These are phyloP conservation scores for Cheilosia urbana DNA, from an alignment of 2,888 invertebrate species.

Conservation along the genomic window DNA sequence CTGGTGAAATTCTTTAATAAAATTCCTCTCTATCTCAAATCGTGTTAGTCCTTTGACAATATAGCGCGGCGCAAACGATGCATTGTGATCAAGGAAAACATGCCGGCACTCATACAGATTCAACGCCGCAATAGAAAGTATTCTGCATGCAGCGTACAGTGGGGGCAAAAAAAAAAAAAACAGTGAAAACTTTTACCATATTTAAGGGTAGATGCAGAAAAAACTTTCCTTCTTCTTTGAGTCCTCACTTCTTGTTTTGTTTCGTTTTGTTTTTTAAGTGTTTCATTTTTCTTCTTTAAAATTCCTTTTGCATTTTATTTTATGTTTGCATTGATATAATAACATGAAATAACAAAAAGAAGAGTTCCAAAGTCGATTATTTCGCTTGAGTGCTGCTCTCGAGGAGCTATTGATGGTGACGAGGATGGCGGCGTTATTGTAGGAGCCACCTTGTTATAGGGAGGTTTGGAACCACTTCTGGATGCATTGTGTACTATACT, in stretches of 20 bases:
- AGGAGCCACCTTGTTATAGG: constrained; percentile 17
- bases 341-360: constrained; percentile 61
- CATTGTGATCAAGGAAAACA: constrained; percentile 27
- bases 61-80: constrained; percentile 23
- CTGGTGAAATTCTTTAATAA: constrained; percentile 51
- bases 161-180: constrained; percentile 19
- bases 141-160: constrained; percentile 49
- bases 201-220: constrained; percentile 1
- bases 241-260: constrained; percentile 23
- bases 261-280: constrained; percentile 34
- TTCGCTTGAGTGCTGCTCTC: constrained; percentile 64
- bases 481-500: constrained; percentile 39
- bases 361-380: constrained; percentile 70
- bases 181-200: constrained; percentile 43
- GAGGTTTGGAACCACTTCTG: constrained; percentile 27
- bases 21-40: constrained; percentile 52
- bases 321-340: constrained; percentile 68
- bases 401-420: constrained; percentile 38
- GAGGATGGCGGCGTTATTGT: constrained; percentile 33
- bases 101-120: constrained; percentile 38
- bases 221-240: constrained; percentile 17
- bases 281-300: constrained; percentile 34
- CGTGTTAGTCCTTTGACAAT: constrained; percentile 60
- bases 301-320: constrained; percentile 18
- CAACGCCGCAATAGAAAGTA: constrained; percentile 53